Evolutionary conservation across 2,113 vertebrate species (phyloP), one percentile per base, ranked within the genome.

Genomic region (Gambusia holbrooki): DNA sequence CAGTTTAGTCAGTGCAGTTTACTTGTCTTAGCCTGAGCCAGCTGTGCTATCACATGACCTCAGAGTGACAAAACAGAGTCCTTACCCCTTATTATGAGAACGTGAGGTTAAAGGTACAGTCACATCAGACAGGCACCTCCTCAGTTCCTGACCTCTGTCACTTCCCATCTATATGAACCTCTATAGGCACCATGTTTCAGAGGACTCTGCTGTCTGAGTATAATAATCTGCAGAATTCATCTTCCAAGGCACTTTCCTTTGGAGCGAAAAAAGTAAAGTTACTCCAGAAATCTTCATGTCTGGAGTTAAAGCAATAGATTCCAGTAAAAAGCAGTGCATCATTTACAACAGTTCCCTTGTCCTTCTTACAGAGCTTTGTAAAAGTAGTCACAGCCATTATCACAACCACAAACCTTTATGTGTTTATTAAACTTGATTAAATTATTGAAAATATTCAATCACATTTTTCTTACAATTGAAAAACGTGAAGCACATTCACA

Each of bases 81-180:
- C 89, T 93, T 93, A 92, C 77, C 90, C 91, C 90, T 92, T 87
- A 91, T 93, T 92, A 93, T 87, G 82, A 85, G 90, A 90, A 90
- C 90, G 92, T 77, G 88, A 88, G 91, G 91, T 92, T 90, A 93
- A 90, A 93, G 87, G 89, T 84, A 87, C 87, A 89, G 84, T 75
- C 63, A 48, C 74, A 73, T 76, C 77, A 91, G 92, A 93, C 92
- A 90, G 92, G 85, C 88, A 89, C 85, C 85, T 89, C 89, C 84
- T 91, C 91, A 88, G 90, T 83, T 74, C 76, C 78, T 66, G 90
- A 93, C 90, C 91, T 74, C 90, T 92, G 90, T 93, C 91, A 92
- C 91, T 90, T 92, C 84, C 82, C 85, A 93, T 93, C 91, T 87
- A 89, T 85, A 84, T 74, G 81, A 87, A 80, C 82, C 72, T 15